These are phyloP conservation scores for Sminthurides bifidus DNA, from an alignment of 1,140 invertebrate species.

Conservation along the genomic window DNA sequence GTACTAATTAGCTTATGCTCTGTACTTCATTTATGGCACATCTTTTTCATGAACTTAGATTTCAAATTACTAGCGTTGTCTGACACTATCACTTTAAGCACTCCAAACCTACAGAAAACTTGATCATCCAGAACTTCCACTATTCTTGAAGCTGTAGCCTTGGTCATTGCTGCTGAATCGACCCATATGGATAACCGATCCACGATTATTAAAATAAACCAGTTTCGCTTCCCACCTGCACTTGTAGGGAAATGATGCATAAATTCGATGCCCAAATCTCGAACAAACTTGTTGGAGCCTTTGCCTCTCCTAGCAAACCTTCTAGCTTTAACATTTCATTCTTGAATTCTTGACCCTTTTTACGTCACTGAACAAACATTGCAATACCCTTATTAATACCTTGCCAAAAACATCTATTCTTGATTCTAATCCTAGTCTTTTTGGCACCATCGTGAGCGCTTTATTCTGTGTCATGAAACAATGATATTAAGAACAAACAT, in stretches of 20 bases:
- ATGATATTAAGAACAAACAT: no score
- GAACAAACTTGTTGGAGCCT: constrained; percentile 7
- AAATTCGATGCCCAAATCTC: constrained; percentile 20
- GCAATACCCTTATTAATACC: constrained; percentile 12
- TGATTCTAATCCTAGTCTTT: constrained; percentile 9
- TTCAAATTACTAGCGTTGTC: constrained; percentile 32
- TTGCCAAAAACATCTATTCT: constrained; percentile 12
- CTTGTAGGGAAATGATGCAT: no score
- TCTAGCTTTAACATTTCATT: background rate
- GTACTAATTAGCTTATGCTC: constrained; percentile 27
- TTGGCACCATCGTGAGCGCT: constrained; percentile 4
- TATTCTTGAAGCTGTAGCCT: constrained; percentile 33
- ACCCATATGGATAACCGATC: constrained; percentile 35
- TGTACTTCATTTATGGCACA: constrained; percentile 8
- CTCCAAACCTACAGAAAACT: constrained; percentile 32
- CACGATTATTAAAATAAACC: constrained; percentile 1
- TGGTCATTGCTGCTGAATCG: constrained; percentile 29
- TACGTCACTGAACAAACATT: constrained; percentile 10
- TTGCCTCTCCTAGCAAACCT: background rate
- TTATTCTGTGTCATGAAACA: constrained; percentile 15
- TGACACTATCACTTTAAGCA: constrained; percentile 33
- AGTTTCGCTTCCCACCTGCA: no score
- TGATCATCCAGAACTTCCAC: constrained; percentile 30
- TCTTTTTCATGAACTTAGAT: constrained; percentile 3
- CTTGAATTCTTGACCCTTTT: constrained; percentile 6